A percentile compares a stretch with the other conserved stretches of the same genome.
Evolutionary conservation across 2,888 invertebrate species (phyloP).

Genomic region (Cordilura impudica): DNA sequence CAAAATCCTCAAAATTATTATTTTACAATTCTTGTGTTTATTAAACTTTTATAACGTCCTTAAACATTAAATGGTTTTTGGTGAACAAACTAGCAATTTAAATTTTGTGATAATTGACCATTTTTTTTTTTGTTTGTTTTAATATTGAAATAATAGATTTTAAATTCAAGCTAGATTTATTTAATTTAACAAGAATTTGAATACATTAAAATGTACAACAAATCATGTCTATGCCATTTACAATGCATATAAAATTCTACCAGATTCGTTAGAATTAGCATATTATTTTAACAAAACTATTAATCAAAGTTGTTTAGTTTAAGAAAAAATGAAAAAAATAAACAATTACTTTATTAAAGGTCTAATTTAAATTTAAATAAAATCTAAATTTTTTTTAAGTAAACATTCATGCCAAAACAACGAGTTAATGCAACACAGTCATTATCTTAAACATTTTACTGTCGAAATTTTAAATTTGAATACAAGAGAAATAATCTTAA

Average conservation of each 20-base stretch:
- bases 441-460: conserved; percentile 33
- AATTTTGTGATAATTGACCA: too few species aligned
- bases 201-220: neutral
- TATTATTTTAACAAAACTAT: conserved; percentile 22
- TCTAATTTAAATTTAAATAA: conserved; percentile 55
- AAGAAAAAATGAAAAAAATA: conserved; percentile 1
- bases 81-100: too few species aligned
- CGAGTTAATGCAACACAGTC: conserved; percentile 34
- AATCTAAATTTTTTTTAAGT: conserved; percentile 26
- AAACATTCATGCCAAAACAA: conserved; percentile 37
- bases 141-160: too few species aligned
- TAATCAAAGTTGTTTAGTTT: conserved; percentile 38
- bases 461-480: conserved; percentile 33
- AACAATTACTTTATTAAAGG: conserved; percentile 47
- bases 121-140: too few species aligned
- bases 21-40: too few species aligned
- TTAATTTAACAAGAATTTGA: too few species aligned
- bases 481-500: conserved; percentile 2
- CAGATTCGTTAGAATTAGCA: conserved; percentile 26
- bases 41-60: too few species aligned
- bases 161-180: too few species aligned
- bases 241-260: neutral
- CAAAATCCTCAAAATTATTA: too few species aligned
- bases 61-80: too few species aligned
- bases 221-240: neutral